Percentiles rank a stretch among this genome's conserved stretches.
phyloP scores from a whole-genome alignment of 1,140 invertebrate species.

The Aphelinus certus region DNA sequence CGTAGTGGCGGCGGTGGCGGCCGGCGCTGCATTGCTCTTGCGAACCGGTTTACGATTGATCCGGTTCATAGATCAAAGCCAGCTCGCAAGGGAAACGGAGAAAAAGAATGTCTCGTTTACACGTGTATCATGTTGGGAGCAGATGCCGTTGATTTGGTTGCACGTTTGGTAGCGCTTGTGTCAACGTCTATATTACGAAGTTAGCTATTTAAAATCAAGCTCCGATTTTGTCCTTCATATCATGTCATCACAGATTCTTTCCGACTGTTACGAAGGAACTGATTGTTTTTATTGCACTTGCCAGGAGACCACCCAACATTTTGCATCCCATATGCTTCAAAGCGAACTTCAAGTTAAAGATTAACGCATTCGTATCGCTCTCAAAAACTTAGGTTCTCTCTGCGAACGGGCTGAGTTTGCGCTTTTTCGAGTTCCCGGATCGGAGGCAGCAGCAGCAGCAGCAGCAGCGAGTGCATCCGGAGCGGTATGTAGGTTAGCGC shows the following conservation, averaged over 20 bases:
- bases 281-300: too few species aligned
- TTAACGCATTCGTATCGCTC: too few species aligned
- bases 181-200: too few species aligned
- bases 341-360: too few species aligned
- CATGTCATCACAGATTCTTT: too few species aligned
- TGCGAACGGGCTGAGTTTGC: not conserved
- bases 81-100: not conserved
- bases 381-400: not conserved
- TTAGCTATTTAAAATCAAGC: too few species aligned
- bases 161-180: too few species aligned
- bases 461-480: not conserved
- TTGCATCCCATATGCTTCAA: too few species aligned
- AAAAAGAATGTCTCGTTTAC: constrained; percentile 16
- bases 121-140: not conserved
- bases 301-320: too few species aligned
- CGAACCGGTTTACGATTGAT: constrained; percentile 28
- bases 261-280: too few species aligned
- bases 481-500: not conserved
- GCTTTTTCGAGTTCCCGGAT: not conserved
- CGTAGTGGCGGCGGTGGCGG: not conserved
- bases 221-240: too few species aligned
- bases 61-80: constrained; percentile 29
- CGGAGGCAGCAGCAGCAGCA: too few species aligned
- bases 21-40: not conserved
- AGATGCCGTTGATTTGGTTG: constrained; percentile 13